Base-by-base conservation (phyloP, 2,888 invertebrate species). In the Nineta flava region DNA sequence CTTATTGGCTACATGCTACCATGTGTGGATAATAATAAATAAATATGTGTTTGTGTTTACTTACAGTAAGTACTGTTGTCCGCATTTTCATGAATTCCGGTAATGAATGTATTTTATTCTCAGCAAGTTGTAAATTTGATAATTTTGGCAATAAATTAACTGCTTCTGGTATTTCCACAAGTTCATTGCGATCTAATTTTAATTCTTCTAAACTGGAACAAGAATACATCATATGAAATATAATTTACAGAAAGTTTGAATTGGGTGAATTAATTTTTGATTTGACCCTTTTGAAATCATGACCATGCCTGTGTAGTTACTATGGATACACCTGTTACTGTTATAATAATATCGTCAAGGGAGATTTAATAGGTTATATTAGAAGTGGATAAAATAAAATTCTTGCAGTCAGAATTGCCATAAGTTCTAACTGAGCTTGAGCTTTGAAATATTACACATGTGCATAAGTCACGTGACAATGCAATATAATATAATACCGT, bases 131-230 rank as follows among this genome's bases (percentile, higher is more conserved):
- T 50, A 85, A 68, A 47, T 68, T 71, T 55, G 74, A 72, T 56
- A 85, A 68, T 53, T 74, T 71, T 52, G 72, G 74, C 56, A 84
- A 67, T 53, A 72, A 71, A 56, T 76, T 72, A 58, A 78, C 67
- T 56, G 74, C 70, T 54, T 74, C 70, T 32, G 77, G 76, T 57
- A 85, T 60, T 46, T 77, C 74, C 58, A 72, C 74, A 56, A 85
- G 68, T 61, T 76, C 77, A 76, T 85, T 85, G 65, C 81, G 76
- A 67, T 81, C 82, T 57, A 83, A 69, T 56, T 79, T 74, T 53
- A 86, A 66, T 65, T 83, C 83, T 62, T 78, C 77, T 62, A 85
- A 69, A 62, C 85, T 85, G 70, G 41, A 73, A 74, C 56, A 45
- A 7, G 2, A 44, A 26, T 7, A 42, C 38, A 38, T 38, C n/a